These are phyloP conservation scores for Periphyllus acericola DNA, from an alignment of 2,888 invertebrate genomes.

Conservation along the genomic window DNA sequence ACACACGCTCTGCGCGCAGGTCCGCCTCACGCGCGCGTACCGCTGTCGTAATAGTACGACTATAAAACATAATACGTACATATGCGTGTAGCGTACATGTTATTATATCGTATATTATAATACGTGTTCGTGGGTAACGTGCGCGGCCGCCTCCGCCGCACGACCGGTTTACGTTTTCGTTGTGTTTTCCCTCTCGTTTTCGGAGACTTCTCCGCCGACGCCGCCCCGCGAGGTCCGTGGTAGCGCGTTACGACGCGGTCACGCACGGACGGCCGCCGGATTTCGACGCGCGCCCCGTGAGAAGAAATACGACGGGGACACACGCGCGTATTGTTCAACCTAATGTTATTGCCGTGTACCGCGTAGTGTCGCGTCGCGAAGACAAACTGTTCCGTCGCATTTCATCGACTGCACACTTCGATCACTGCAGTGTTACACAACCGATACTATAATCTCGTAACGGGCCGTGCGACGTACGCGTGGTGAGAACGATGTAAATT, in stretches of 20 bases:
- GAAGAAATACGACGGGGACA: background rate
- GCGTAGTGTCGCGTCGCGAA: background rate
- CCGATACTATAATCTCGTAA: no score
- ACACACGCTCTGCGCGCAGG: no score
- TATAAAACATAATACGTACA: background rate
- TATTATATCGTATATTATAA: background rate
- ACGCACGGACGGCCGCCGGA: conserved; percentile 33
- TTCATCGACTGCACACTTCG: no score
- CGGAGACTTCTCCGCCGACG: background rate
- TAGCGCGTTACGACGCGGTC: background rate
- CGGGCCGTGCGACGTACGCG: no score
- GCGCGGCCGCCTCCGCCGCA: background rate
- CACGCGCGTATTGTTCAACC: background rate
- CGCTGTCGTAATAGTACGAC: no score
- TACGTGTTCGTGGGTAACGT: background rate
- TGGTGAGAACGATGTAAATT: no score
- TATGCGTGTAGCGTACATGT: background rate
- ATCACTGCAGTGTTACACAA: no score
- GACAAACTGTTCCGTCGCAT: no score
- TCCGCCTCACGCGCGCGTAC: no score
- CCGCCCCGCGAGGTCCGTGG: no score
- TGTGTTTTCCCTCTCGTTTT: conserved; percentile 40
- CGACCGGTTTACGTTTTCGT: conserved; percentile 41
- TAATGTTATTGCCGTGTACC: background rate
- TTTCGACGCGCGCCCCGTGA: background rate